Evolutionary conservation across 2,888 invertebrate species (phyloP).

Genomic region (Pedicia rivosa): DNA sequence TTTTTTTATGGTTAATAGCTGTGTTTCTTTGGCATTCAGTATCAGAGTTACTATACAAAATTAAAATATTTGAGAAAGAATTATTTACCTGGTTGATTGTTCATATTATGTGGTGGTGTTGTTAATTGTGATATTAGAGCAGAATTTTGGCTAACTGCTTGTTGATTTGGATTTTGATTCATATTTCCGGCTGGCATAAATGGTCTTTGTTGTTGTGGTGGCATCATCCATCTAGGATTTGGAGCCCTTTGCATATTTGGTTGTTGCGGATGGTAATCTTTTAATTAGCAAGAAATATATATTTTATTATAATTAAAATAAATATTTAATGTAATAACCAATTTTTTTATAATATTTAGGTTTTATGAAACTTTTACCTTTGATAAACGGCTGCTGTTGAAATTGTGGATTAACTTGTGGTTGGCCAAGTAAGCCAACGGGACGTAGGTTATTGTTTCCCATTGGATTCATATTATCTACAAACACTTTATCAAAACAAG

Average conservation of each 20-base stretch:
- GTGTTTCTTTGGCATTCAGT: no score
- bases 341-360: no score
- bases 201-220: slow-evolving; percentile 11
- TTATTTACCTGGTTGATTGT: slow-evolving; percentile 21
- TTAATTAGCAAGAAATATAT: no score
- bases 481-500: not conserved
- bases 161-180: slow-evolving; percentile 9
- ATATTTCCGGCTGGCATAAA: slow-evolving; percentile 11
- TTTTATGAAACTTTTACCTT: no score
- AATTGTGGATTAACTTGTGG: slow-evolving; percentile 1
- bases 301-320: no score
- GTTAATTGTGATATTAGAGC: slow-evolving; percentile 46
- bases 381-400: no score
- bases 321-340: no score
- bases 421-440: slow-evolving; percentile 2
- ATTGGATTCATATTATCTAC: not conserved
- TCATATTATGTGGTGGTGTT: slow-evolving; percentile 31
- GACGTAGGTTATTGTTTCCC: not conserved
- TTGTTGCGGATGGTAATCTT: slow-evolving; percentile 6
- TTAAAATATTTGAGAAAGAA: no score
- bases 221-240: slow-evolving; percentile 16
- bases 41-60: no score
- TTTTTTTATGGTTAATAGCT: no score
- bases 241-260: slow-evolving; percentile 11
- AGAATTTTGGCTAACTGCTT: slow-evolving; percentile 22